Conservation (phyloP, 2,113 vertebrate species). For the Tragelaphus strepsiceros region DNA sequence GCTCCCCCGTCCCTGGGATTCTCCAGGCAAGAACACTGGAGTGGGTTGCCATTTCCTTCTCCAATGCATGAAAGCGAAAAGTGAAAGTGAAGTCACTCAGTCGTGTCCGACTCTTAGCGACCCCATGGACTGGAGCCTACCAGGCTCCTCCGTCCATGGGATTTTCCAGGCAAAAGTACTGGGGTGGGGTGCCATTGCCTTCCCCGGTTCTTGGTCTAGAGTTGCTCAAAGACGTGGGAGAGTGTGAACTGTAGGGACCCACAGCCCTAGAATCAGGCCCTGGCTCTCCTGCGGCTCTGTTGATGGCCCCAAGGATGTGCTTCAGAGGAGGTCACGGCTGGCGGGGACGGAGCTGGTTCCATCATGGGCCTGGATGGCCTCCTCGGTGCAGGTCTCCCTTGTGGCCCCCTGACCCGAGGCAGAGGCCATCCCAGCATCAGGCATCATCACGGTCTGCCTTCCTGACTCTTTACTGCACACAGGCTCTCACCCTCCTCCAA, state of each 20-base stretch:
- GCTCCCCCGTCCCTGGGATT: too few relatives aligned
- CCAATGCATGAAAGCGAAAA: too few relatives aligned
- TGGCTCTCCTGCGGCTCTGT: background rate
- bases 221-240: background rate
- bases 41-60: too few relatives aligned
- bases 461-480: background rate
- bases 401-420: background rate
- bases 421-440: background rate
- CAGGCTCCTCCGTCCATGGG: too few relatives aligned
- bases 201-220: background rate
- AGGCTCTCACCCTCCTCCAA: fast-evolving
- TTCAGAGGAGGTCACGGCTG: fast-evolving
- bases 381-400: background rate
- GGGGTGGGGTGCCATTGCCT: too few relatives aligned
- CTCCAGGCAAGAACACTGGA: too few relatives aligned
- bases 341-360: background rate
- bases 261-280: background rate
- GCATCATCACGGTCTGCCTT: background rate
- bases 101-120: too few relatives aligned
- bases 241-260: background rate
- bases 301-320: background rate
- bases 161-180: too few relatives aligned
- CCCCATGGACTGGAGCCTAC: too few relatives aligned
- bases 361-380: background rate
- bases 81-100: too few relatives aligned